Base-by-base conservation (phyloP, 2,888 invertebrate genomes). In the Maniola hyperantus region DNA sequence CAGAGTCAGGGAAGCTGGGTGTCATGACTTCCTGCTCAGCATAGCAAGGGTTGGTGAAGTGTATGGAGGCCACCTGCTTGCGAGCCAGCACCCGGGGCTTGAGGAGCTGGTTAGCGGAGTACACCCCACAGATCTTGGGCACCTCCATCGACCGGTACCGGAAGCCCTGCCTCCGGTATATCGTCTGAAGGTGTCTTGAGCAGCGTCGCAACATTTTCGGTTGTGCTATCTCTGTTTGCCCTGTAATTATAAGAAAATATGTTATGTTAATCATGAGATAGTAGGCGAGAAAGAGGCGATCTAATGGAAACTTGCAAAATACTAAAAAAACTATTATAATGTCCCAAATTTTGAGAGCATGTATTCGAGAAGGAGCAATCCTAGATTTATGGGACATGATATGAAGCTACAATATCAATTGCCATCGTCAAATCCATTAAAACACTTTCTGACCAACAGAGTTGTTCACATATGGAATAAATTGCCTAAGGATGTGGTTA, bases 1-100 rank as follows among this genome's bases (percentile, higher is more conserved):
- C 97, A 62, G 99, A 99, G 84, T 99, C 99, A 0, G 99, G 98
- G 91, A 99, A 99, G 33, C 96, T 94, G 7, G 99, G 99, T 33
- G 97, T 97, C 79, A 94, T 94, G 1, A 98, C 96, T 76, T 95
- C 94, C 82, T 94, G 94, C 70, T 93, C 86, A 11, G 88, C 94
- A 74, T 84, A 88, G 64, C 86, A 80, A 0, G 89, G 81, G 58
- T 75, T 84, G 20, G 85, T 82, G 73, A 90, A 84, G 74, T 91
- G 92, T 71, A 92, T 86, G 10, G 84, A 79, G 1, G 91, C 90
- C 4, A 86, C 80, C 66, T 89, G 91, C 68, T 83, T 82, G 68
- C 83, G 82, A 7, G 83, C 79, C n/a, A 88, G 54, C 5, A 79
- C 77, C 13, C 85, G 74, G n/a, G 86, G 79, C 46, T 80, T 78